Evolutionary conservation across 2,797 vertebrate genomes (phyloP), one percentile per base, ranked within the genome.

Genomic region (Chaetodon trifasciatus): DNA sequence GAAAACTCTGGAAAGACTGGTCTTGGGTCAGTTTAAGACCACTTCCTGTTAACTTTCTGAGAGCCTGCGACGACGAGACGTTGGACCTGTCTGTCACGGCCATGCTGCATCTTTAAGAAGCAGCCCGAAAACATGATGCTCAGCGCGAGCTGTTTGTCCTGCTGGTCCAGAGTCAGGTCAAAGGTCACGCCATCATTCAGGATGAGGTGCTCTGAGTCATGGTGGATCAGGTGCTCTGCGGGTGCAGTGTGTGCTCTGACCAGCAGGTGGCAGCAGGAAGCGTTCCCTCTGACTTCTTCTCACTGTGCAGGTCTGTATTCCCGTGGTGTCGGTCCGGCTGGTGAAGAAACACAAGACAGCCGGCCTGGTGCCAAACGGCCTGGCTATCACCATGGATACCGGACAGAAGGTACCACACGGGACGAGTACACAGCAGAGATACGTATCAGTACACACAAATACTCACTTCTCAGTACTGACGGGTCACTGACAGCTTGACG

Each of bases 281-380:
- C 35, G 52, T 15, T 39, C 17, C 10, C 56, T 53, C 46, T 56
- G n/a, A 53, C 49, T 37, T 67, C 13, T 44, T 44, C 42, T 37
- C 42, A 42, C 17, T n/a, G 3, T 58, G 40, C 19, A 98, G 97
- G 97, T 98, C 17, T 96, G 95, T 50, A 97, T 98, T 58, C 97
- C 97, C 0, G 96, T 98, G 83, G 94, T 97, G 21, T 98, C 97
- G 0, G 96, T 98, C 0, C 94, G 97, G 46, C 92, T 97, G 92
- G 96, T 98, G 76, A 98, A 98, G 88, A 98, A 98, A 83, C 97
- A 98, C 92, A 97, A 96, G 91, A 97, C 97, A 0, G 97, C 97
- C 0, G 95, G 97, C 6, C 94, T 98, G 90, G 95, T 98, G 44
- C 97, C 97, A 5, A 98, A 98, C 0, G 97, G 97, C 37, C 91